Conservation (phyloP, 2,113 vertebrate species). For the Pituophis catenifer region DNA sequence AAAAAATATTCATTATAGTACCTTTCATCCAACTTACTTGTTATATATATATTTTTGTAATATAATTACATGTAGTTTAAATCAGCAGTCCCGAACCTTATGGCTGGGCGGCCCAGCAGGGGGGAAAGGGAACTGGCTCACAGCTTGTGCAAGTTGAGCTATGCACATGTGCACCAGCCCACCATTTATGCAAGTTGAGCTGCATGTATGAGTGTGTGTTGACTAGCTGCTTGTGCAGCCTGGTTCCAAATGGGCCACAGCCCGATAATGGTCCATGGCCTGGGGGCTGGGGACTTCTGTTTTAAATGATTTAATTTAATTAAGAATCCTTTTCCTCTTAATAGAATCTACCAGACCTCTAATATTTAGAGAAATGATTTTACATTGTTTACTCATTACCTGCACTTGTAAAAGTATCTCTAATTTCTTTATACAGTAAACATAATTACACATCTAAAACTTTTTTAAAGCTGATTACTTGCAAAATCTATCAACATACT, state of each 20-base stretch:
- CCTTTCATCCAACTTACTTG: not conserved
- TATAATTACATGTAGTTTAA: not conserved
- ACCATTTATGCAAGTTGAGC: not conserved
- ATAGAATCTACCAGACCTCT: not conserved
- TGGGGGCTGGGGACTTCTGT: no score
- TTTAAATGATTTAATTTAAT: not conserved
- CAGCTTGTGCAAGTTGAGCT: not conserved
- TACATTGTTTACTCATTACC: not conserved
- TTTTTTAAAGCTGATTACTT: not conserved
- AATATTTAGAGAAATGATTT: not conserved
- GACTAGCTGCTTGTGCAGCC: not conserved
- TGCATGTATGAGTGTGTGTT: not conserved
- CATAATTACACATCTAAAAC: not conserved
- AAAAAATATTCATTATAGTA: not conserved
- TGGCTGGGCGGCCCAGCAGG: accelerated
- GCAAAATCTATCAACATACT: not conserved
- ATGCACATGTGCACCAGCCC: not conserved
- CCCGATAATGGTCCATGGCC: no score
- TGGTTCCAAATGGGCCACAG: no score
- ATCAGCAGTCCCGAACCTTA: not conserved
- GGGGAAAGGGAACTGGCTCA: not conserved
- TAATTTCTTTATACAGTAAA: not conserved
- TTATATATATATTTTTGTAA: not conserved
- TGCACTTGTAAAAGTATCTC: not conserved
- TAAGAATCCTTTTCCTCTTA: not conserved